Evolutionary conservation across 2,888 invertebrate genomes (phyloP), one percentile per base, ranked within the genome.

Genomic region (Aporophyla lueneburgensis): DNA sequence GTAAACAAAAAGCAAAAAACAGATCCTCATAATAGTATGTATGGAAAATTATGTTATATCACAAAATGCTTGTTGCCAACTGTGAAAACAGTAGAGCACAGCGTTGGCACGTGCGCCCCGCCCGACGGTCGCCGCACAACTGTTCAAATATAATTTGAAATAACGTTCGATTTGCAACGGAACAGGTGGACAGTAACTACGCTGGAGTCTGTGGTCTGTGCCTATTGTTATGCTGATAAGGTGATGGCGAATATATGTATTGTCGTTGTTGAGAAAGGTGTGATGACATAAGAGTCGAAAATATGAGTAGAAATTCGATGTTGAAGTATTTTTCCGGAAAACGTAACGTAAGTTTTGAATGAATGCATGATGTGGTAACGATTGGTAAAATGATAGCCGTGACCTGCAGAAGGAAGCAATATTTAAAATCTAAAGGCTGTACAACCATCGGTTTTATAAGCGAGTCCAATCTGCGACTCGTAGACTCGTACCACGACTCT

Each of bases 141-240:
- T 88, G 88, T 67, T 61, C 79, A 87, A 87, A 87, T 61, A 88
- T 70, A 68, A 65, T 87, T 86, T 78, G 67, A 84, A 87, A 85
- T 77, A 84, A 82, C 73, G 78, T 87, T 87, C 86, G 71, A 84
- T 85, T 84, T 78, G 78, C 81, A 69, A 85, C 53, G 70, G 68
- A 75, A 84, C 88, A 87, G 86, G 76, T 87, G 88, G 73, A 33
- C 74, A 71, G 83, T 76, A 27, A 68, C 82, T 68, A 78, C 19
- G 82, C 51, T 74, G 71, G 66, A 80, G 86, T 78, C 79, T 87
- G 21, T 85, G 83, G 77, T 80, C 73, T 80, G 58, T 75, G 83
- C n/a, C 61, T 78, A 62, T 81, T 86, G 77, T 87, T 62, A 76
- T 78, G 69, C n/a, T 56, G 51, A 78, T 67, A 33, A 73, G 58